Conservation (phyloP, 2,888 invertebrate species). For the Noctua fimbriata region DNA sequence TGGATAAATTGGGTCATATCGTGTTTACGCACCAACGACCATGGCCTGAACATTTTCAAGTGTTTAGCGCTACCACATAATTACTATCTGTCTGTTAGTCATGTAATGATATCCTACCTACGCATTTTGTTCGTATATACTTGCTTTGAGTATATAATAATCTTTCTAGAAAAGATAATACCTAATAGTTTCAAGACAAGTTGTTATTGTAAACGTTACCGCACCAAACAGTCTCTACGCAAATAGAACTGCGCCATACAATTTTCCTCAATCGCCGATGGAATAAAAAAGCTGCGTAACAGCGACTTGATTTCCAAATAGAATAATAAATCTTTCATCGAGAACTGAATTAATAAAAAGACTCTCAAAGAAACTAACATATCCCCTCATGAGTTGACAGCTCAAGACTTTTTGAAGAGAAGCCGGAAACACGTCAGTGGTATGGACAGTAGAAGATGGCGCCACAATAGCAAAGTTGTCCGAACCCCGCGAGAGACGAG, state of each 20-base stretch:
- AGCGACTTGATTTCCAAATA: slow-evolving; percentile 63
- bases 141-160: slow-evolving; percentile 16
- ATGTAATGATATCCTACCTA: slow-evolving; percentile 26
- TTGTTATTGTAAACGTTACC: slow-evolving; percentile 13
- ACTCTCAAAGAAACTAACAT: slow-evolving; percentile 87
- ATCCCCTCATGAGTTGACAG: slow-evolving; percentile 86
- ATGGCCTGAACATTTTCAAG: slow-evolving; percentile 70
- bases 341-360: slow-evolving; percentile 83
- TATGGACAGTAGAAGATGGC: slow-evolving; percentile 88
- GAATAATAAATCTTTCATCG: slow-evolving; percentile 81
- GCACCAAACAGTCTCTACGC: slow-evolving; percentile 30
- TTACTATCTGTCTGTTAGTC: slow-evolving; percentile 60
- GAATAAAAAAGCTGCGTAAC: slow-evolving; percentile 32
- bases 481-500: slow-evolving; percentile 76
- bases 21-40: slow-evolving; percentile 63
- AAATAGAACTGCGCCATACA: slow-evolving; percentile 26
- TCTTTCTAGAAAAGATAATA: slow-evolving; percentile 25
- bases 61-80: slow-evolving; percentile 64
- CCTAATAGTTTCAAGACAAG: slow-evolving; percentile 16
- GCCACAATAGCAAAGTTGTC: slow-evolving; percentile 86
- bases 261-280: slow-evolving; percentile 33
- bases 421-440: slow-evolving; percentile 88
- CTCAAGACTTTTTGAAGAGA: slow-evolving; percentile 88
- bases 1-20: slow-evolving; percentile 66
- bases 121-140: slow-evolving; percentile 27